Base-by-base conservation (phyloP, 2,888 invertebrate species). In the Cryptosula pallasiana region DNA sequence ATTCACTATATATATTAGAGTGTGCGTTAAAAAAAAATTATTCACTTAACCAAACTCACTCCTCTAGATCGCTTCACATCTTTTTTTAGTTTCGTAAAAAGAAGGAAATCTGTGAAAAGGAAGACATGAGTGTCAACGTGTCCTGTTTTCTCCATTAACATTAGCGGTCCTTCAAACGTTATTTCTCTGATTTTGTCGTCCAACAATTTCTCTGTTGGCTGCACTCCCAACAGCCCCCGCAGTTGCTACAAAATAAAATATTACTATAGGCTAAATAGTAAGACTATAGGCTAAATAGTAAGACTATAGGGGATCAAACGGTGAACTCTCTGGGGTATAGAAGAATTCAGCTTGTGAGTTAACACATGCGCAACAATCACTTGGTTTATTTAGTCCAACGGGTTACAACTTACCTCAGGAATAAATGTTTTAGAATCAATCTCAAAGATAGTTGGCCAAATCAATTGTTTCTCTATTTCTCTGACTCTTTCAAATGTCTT, bases 401-500 rank as follows among this genome's bases (percentile, higher is more conserved):
- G n/a, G n/a, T n/a, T n/a, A n/a, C n/a, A n/a, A n/a, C n/a, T n/a
- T 75, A 86, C 86, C 80, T 88, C 88, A 45, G 88, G 88, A 77
- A 88, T 85, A 79, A 84, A 87, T 57, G 87, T 86, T 76, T 88
- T 86, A 0, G 88, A 87, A 76, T 89, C 89, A 74, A 89, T 80
- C 76, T 89, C 89, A 55, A 86, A 82, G 32, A 89, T 87, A 0
- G 88, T 84, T 13, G 89, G 89, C 89, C 89, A 89, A 1, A 88
- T 84, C 69, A 89, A 86, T 78, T 88, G 88, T 69, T 87, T 84
- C 77, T 89, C 89, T 69, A 89, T 88, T 78, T 89, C 89, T 76
- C 89, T 86, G 0, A 89, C 85, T 27, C 89, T 82, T 77, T 89
- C 89, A 80, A 88, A 89, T 79, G 89, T 89, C 79, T 89, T 89